Base-by-base conservation (phyloP, 1,140 invertebrate genomes). In the Leptinotarsa undecemlineata region DNA sequence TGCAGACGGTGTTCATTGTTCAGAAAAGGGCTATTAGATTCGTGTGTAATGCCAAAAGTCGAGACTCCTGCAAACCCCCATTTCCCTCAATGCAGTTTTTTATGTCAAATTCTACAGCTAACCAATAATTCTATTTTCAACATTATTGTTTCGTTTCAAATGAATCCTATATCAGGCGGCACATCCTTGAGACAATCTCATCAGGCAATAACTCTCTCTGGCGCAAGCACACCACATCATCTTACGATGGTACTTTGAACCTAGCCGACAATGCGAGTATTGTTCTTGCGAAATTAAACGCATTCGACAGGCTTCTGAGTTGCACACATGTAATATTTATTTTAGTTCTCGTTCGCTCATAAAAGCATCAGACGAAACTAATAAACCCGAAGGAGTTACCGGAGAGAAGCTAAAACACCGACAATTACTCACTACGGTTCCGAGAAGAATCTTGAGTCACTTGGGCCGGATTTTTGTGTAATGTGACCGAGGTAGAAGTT, bases 291-390 rank as follows among this genome's bases (percentile, higher is more conserved):
- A 64, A 64, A 64, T 64, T 64, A 21, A 64, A 21, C 21, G 63
- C 21, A 64, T 64, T 64, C 63, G 63, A 64, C 63, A 64, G 14
- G 63, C 63, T 64, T 64, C 63, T 64, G 63, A 64, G 63, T 64
- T 64, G 20, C 63, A 64, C 17, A 20, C 17, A n/a, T 19, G 60
- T 61, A n/a, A 64, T 64, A 23, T 64, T 23, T 21, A 64, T 64
- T 64, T 64, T 64, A 21, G 63, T 33, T 64, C 20, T 15, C 63
- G 33, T 42, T 42, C 33, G 14, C 20, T 21, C 63, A 64, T 21
- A 21, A 64, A 64, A 15, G 63, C 26, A 64, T 20, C 63, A 64
- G 26, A 64, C 20, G 63, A 33, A 64, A 64, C 20, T 23, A 17
- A 21, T 64, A 64, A 64, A 64, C 4, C 20, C 20, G 4, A 23